Base-by-base conservation (phyloP, 2,797 vertebrate genomes). In the Sebastes oblongus region DNA sequence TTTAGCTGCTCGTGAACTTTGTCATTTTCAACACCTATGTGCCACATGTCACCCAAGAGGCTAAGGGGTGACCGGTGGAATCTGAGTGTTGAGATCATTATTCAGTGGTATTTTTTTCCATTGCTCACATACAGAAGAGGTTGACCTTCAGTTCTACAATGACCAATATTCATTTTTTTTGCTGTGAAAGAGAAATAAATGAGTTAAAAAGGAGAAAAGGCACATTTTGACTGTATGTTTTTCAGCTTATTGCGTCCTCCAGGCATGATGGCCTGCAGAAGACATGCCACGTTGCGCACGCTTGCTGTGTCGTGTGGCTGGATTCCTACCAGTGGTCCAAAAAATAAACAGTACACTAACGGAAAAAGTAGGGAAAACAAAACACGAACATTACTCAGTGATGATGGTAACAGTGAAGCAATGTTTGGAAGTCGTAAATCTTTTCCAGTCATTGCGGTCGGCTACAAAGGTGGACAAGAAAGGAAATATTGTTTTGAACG, bases 401-500 rank as follows among this genome's bases (percentile, higher is more conserved):
- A 88, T 66, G 88, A 89, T 72, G 77, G 80, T 84, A 88, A 87
- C 77, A 78, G 76, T 86, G 74, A 74, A 80, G 67, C 89, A 85
- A 86, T 91, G 83, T 91, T 87, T 93, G 61, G 25, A 77, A 70
- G 80, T 80, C 27, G 39, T 94, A 90, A 93, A 94, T 94, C 86
- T 72, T 64, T 16, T 27, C 39, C 77, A 72, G 75, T 78, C 84
- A 62, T 86, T 72, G n/a, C 72, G 34, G 8, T 25, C 14, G 32
- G 61, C 85, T 82, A 82, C 81, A 91, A 87, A 91, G 85, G 77
- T 73, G 70, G 18, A 59, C 73, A 83, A 86, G 62, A 83, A 90
- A 90, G 82, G 86, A 89, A 94, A 94, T 93, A 95, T 88, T 92
- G 88, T 93, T 89, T 82, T 81, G 87, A 84, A 61, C 5, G 58